These are phyloP conservation scores for Capra hircus DNA, from an alignment of 2,113 vertebrate species.

Conservation along the genomic window DNA sequence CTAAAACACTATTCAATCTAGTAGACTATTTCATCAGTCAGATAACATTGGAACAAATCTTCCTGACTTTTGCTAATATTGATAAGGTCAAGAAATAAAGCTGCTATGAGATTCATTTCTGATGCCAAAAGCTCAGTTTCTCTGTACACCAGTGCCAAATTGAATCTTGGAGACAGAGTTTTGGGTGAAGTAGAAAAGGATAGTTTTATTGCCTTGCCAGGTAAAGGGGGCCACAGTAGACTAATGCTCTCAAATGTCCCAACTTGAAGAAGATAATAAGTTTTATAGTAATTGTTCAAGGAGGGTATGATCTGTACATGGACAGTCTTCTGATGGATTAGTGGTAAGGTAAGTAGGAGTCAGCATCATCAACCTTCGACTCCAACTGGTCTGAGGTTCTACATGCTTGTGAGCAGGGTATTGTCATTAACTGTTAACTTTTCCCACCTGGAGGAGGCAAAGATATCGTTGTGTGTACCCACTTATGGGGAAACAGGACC, in stretches of 20 bases:
- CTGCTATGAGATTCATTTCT: neutral
- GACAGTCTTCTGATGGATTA: neutral
- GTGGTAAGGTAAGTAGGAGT: neutral
- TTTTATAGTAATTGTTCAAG: neutral
- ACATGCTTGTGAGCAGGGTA: neutral
- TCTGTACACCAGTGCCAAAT: neutral
- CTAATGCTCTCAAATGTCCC: neutral
- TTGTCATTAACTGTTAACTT: neutral
- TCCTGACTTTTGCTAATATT: constrained; percentile 89
- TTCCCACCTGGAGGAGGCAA: neutral
- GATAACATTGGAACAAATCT: constrained; percentile 96
- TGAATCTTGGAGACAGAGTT: neutral
- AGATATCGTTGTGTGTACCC: neutral
- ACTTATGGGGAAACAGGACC: neutral
- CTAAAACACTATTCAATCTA: constrained; percentile 92
- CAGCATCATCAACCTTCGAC: neutral
- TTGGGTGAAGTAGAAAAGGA: neutral
- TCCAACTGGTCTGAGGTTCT: neutral
- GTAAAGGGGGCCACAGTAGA: neutral
- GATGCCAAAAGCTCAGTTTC: neutral
- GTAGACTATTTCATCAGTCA: constrained; percentile 96
- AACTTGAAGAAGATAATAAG: neutral
- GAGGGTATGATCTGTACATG: neutral
- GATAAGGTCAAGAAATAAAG: neutral
- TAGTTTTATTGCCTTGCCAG: neutral